phyloP scores from a whole-genome alignment of 2,888 invertebrate genomes.

The Papilio demoleus region DNA sequence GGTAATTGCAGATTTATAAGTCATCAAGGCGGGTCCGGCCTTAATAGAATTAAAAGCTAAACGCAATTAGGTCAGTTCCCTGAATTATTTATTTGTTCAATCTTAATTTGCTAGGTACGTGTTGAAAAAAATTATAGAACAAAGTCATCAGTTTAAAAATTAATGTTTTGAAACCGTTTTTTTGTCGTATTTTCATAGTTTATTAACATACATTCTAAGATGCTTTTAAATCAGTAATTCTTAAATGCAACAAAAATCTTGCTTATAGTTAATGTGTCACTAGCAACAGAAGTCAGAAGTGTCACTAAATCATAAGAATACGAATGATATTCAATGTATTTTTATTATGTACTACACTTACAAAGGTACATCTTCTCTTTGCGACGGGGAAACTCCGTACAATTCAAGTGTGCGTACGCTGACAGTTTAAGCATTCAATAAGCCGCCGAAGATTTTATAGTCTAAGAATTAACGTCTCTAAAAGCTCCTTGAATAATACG shows the following conservation, averaged over 20 bases:
- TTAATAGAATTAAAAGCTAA: slow-evolving; percentile 28
- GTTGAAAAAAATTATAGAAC: not conserved
- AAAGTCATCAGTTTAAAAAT: not conserved
- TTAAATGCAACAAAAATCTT: too few species aligned
- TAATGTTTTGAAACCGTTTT: too few species aligned
- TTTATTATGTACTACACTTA: not conserved
- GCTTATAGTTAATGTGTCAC: too few species aligned
- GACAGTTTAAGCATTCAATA: slow-evolving; percentile 32
- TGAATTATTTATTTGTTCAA: slow-evolving; percentile 17
- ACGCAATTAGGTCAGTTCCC: slow-evolving; percentile 14
- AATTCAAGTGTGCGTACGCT: slow-evolving; percentile 20
- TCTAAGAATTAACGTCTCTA: slow-evolving; percentile 9
- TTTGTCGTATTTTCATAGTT: too few species aligned
- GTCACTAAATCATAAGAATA: too few species aligned
- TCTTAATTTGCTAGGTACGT: not conserved
- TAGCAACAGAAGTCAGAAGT: too few species aligned
- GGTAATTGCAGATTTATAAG: slow-evolving; percentile 40
- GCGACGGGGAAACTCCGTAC: slow-evolving; percentile 27
- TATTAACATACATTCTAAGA: too few species aligned
- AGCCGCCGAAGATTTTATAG: slow-evolving; percentile 19
- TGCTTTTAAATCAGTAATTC: too few species aligned
- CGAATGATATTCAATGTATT: not conserved
- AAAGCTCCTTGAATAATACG: not conserved
- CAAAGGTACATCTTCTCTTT: not conserved
- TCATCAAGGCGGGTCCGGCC: slow-evolving; percentile 24